Base-by-base conservation (phyloP, 2,888 invertebrate species). In the Raillietiella orientalis region DNA sequence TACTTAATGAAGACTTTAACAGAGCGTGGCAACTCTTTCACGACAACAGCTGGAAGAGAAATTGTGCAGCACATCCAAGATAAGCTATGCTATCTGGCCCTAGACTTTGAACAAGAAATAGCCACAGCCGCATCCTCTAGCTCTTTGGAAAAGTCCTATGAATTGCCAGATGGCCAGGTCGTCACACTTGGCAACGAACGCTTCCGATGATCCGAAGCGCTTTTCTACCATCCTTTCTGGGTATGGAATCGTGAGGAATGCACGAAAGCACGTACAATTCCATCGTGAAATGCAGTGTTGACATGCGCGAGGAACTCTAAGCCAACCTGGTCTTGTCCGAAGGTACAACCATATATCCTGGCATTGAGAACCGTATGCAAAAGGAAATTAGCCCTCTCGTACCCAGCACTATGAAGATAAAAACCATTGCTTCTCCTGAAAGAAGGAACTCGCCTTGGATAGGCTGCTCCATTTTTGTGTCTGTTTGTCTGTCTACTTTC, bases 391-490 rank as follows among this genome's bases (percentile, higher is more conserved):
- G n/a, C n/a, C n/a, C n/a, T n/a, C n/a, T n/a, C n/a, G n/a, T n/a
- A n/a, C n/a, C n/a, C n/a, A 11, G 9, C 11, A 22, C 22, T 12
- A 22, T 22, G 22, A 22, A 22, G 22, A 22, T 22, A 8, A 22
- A 22, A 12, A 22, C 11, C 22, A 22, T 22, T 22, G 22, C 22
- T 22, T 12, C 22, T 6, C 22, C 22, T n/a, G 22, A 22, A 12
- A 22, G 22, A 12, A 22, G 11, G 22, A n/a, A 22, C 11, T 22
- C 22, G n/a, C n/a, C n/a, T n/a, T n/a, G n/a, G n/a, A n/a, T n/a
- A n/a, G n/a, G n/a, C n/a, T n/a, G n/a, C n/a, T n/a, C n/a, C n/a
- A n/a, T n/a, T n/a, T n/a, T n/a, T n/a, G n/a, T n/a, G n/a, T n/a
- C n/a, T n/a, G n/a, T n/a, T n/a, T n/a, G n/a, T n/a, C n/a, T n/a